Base-by-base conservation (phyloP, 1,140 invertebrate genomes). In the Pseudomyrmex dendroicus region DNA sequence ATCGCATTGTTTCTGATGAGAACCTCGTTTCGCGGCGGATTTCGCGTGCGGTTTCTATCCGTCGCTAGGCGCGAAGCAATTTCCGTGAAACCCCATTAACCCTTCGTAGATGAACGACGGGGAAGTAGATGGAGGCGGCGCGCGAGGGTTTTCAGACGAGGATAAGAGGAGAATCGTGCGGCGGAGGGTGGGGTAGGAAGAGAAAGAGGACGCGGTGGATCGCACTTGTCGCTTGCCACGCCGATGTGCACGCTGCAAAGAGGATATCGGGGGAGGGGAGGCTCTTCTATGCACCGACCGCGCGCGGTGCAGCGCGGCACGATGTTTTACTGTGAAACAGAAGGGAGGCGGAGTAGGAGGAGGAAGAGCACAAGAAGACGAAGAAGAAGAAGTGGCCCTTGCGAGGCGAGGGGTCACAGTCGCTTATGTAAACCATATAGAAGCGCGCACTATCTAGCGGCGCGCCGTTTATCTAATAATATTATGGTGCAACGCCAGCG, bases 381-480 rank as follows among this genome's bases (percentile, higher is more conserved):
- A 89, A 76, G 84, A 74, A 84, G 87, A 89, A 82, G 85, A 84
- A 83, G 84, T 83, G 83, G 86, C 77, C 72, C 80, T 78, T 50
- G 84, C 68, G 84, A 88, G 87, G 80, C 87, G 68, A 87, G 84
- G 86, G 89, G 90, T 90, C 90, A 89, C 83, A 89, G 80, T 70
- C 85, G 85, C 90, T 93, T 93, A 91, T 91, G 90, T 92, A 92
- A 93, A 91, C 87, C 86, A 89, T 86, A 87, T 89, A 89, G 88
- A 89, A 89, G 89, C 86, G 82, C 89, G 86, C 85, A 86, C 89
- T 89, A 91, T 90, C 89, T 89, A 84, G 83, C 89, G 87, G 91
- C 86, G 85, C 57, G 90, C 91, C 90, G 88, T 92, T 92, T 92
- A 91, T 92, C 91, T 91, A 91, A 92, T 92, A 92, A 92, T 89